phyloP scores from a whole-genome alignment of 2,113 vertebrate genomes.

The Dendropsophus ebraccatus region DNA sequence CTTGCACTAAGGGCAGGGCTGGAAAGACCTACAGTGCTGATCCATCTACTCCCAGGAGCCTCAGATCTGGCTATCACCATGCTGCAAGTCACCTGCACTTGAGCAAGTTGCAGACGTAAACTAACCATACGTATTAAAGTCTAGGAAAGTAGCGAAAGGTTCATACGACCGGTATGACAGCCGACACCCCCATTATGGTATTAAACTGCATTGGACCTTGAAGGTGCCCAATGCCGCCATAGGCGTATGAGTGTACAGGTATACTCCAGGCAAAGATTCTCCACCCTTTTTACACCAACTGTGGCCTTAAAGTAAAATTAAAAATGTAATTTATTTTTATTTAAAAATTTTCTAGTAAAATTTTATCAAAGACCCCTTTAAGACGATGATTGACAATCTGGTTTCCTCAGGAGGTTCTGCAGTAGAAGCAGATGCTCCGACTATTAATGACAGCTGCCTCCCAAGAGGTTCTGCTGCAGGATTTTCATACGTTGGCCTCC shows the following conservation, averaged over 20 bases:
- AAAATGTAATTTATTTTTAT: no score
- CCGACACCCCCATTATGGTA: not conserved
- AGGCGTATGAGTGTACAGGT: not conserved
- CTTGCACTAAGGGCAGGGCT: conserved; percentile 32
- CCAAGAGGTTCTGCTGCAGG: conserved; percentile 12
- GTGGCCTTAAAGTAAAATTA: not conserved
- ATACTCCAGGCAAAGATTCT: not conserved
- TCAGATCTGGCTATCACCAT: not conserved
- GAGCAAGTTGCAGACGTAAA: not conserved
- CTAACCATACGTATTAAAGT: not conserved
- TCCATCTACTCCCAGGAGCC: not conserved
- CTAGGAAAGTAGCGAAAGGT: not conserved
- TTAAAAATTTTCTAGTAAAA: no score
- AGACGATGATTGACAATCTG: not conserved
- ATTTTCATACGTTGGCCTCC: conserved; percentile 15
- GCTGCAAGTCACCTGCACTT: not conserved
- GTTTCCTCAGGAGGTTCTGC: conserved; percentile 14
- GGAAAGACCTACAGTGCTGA: conserved; percentile 1
- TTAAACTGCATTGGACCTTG: not conserved
- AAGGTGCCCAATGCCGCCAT: not conserved
- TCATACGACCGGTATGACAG: not conserved
- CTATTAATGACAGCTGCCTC: not conserved
- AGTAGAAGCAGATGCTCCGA: not conserved
- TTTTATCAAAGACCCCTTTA: not conserved
- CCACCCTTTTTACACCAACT: not conserved